phyloP scores from a whole-genome alignment of 2,888 invertebrate genomes.

The Perizoma affinitatum region DNA sequence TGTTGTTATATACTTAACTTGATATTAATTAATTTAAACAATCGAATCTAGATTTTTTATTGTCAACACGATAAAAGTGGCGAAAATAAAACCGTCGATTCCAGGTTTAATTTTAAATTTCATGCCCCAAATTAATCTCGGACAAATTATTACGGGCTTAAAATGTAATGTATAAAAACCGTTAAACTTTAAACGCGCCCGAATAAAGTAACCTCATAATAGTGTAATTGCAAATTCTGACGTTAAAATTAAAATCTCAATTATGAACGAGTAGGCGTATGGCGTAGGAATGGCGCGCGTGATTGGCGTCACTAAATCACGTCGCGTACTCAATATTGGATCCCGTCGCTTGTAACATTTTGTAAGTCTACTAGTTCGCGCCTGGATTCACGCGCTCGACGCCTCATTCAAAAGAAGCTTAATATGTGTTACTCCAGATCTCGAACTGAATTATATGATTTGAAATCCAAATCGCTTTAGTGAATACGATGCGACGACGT shows the following conservation, averaged over 20 bases:
- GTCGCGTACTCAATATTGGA: constrained; percentile 35
- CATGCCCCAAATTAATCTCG: not conserved
- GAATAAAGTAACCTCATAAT: constrained; percentile 24
- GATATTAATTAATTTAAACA: too few species aligned
- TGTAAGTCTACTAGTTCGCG: constrained; percentile 38
- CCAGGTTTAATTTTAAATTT: too few species aligned
- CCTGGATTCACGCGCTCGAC: not conserved
- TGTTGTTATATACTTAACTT: too few species aligned
- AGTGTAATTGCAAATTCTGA: constrained; percentile 32
- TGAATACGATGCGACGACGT: too few species aligned
- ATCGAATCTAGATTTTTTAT: too few species aligned
- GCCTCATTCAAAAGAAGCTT: too few species aligned
- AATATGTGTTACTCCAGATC: too few species aligned
- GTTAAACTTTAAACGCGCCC: constrained; percentile 19
- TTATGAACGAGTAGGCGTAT: constrained; percentile 32
- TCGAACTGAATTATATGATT: too few species aligned
- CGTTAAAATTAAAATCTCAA: constrained; percentile 41
- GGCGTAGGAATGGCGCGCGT: constrained; percentile 37
- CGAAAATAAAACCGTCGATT: too few species aligned
- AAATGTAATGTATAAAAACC: constrained; percentile 11
- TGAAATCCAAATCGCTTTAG: too few species aligned
- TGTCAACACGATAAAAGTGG: too few species aligned
- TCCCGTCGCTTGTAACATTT: constrained; percentile 34
- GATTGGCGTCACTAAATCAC: constrained; percentile 41
- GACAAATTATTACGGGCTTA: constrained; percentile 9